phyloP scores from a whole-genome alignment of 2,888 invertebrate species.

The Cryptops parisi region DNA sequence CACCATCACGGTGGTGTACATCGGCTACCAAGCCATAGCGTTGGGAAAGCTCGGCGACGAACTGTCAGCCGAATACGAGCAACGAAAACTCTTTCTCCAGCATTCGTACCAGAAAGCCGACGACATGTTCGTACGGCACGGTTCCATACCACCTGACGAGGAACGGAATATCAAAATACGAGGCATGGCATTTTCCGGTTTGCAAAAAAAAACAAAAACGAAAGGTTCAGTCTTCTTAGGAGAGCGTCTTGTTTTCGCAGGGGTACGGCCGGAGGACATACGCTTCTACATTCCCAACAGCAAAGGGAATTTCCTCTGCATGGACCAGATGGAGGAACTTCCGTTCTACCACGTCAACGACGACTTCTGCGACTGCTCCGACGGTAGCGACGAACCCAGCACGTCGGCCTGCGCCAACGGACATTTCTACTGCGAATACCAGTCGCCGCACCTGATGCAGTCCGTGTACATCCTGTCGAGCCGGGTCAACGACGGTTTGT shows the following conservation, averaged over 20 bases:
- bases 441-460: slow-evolving; percentile 1
- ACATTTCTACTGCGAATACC: slow-evolving; percentile 23
- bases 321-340: slow-evolving; percentile 31
- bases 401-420: slow-evolving; percentile 35
- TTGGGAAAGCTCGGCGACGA: slow-evolving; percentile 1
- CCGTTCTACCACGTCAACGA: slow-evolving; percentile 63
- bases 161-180: not conserved
- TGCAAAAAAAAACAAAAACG: too few relatives aligned
- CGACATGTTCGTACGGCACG: slow-evolving; percentile 1
- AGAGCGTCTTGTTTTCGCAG: too few relatives aligned
- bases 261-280: slow-evolving; percentile 20
- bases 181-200: too few relatives aligned
- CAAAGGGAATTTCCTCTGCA: slow-evolving; percentile 15
- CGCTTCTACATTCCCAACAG: slow-evolving; percentile 19
- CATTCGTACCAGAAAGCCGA: slow-evolving; percentile 6
- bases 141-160: not conserved
- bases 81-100: not conserved
- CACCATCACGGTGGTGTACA: slow-evolving; percentile 2
- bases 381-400: slow-evolving; percentile 37
- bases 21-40: slow-evolving; percentile 6
- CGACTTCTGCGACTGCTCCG: slow-evolving; percentile 77
- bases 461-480: slow-evolving; percentile 27
- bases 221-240: too few relatives aligned
- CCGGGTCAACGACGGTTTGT: slow-evolving; percentile 37
- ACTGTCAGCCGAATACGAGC: slow-evolving; percentile 7